Base-by-base conservation (phyloP, 2,113 vertebrate species). In the Barnardius zonarius region DNA sequence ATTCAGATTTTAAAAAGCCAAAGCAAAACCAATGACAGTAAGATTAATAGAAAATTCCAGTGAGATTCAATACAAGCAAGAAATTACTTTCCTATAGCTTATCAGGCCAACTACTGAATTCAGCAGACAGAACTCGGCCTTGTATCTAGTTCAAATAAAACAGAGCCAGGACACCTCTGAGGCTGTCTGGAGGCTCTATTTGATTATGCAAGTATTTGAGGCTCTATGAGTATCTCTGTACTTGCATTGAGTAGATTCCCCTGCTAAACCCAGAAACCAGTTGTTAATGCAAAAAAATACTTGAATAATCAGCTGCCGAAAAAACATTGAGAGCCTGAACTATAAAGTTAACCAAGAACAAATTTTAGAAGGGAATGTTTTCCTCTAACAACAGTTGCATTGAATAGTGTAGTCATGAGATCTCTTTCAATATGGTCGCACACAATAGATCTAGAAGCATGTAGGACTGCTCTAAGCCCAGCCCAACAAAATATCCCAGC, bases 131-230 rank as follows among this genome's bases (percentile, higher is more conserved):
- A 79, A 13, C 37, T 76, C 41, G 57, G 54, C 30, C 33, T 73
- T 88, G 35, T 83, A 68, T 66, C 67, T 88, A 85, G 87, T 73
- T 95, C 93, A 87, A 82, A 90, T 33, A 78, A 88, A 83, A 81
- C 68, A 74, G 81, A 96, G 84, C 23, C 74, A 72, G 69, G 75
- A 64, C 35, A 64, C 55, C 83, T 92, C 51, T 14, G 51, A 72
- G 91, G 81, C 57, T 72, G 66, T 84, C 76, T 84, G 43, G 92
- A 96, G 64, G 89, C 81, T 57, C 74, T 68, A 69, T 63, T 85
- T 86, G 86, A 93, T 89, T 82, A 95, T 76, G 86, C 52, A 92
- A 88, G 9, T 61, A 49, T 84, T 94, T 72, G 30, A 78, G 73
- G 76, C 80, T 88, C 73, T 15, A 0, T 13, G n/a, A 48, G 20